These are phyloP conservation scores for Ascaphus truei DNA, from an alignment of 2,113 vertebrate species.

Conservation along the genomic window DNA sequence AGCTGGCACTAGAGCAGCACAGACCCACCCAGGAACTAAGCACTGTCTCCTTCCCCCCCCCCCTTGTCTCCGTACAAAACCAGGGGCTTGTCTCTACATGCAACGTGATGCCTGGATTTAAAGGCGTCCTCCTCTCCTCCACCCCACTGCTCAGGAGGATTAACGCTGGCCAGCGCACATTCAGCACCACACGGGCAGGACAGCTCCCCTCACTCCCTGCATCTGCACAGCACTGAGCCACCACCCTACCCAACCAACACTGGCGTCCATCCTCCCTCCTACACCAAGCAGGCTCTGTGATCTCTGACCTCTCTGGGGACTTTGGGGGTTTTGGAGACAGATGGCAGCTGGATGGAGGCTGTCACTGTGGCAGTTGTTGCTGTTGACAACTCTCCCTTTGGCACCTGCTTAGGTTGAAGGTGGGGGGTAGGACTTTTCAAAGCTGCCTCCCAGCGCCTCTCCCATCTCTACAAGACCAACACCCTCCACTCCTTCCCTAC, in stretches of 20 bases:
- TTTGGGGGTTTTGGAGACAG: not conserved
- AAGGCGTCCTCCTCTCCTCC: not conserved
- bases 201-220: constrained; percentile 26
- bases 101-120: constrained; percentile 35
- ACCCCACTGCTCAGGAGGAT: not conserved
- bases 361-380: constrained; percentile 35
- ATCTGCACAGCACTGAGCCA: too few relatives aligned
- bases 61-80: too few relatives aligned
- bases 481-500: not conserved
- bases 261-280: not conserved
- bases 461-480: constrained; percentile 12
- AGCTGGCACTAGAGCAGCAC: too few relatives aligned
- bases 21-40: too few relatives aligned
- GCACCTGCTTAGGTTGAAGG: constrained; percentile 28
- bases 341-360: not conserved
- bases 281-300: constrained; percentile 1
- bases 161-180: constrained; percentile 4
- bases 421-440: constrained; percentile 40
- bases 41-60: too few relatives aligned
- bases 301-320: constrained; percentile 20
- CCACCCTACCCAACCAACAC: too few relatives aligned
- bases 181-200: constrained; percentile 21
- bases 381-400: constrained; percentile 25
- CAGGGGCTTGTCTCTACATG: constrained; percentile 32
- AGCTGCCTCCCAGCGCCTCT: constrained; percentile 23